Conservation (phyloP, 2,888 invertebrate genomes). For the Epinotia nisella region DNA sequence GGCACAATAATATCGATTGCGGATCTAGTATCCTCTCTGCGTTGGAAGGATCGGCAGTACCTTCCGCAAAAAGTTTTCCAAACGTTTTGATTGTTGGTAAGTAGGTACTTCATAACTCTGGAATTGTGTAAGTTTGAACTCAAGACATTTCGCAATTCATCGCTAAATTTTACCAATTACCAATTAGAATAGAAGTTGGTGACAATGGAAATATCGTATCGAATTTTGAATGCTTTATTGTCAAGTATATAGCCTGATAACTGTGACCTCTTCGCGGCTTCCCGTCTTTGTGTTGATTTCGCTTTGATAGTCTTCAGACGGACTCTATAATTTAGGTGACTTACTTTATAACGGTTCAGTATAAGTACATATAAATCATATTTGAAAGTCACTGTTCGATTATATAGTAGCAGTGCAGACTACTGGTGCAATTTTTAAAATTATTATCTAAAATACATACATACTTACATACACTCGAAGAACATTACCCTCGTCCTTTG, state of each 20-base stretch:
- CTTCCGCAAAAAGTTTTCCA: no score
- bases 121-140: not conserved
- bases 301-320: not conserved
- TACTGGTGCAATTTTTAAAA: no score
- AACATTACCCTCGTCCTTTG: no score
- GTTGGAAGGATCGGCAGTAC: no score
- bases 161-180: slow-evolving; percentile 25
- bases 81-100: no score
- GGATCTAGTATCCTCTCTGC: no score
- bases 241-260: slow-evolving; percentile 54
- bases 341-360: not conserved
- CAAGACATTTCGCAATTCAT: slow-evolving; percentile 37
- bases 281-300: slow-evolving; percentile 60
- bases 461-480: no score
- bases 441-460: no score
- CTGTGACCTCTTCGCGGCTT: slow-evolving; percentile 57
- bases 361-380: not conserved
- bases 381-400: no score
- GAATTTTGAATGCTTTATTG: slow-evolving; percentile 77
- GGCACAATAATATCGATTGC: no score
- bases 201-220: slow-evolving; percentile 75
- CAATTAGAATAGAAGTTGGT: slow-evolving; percentile 3
- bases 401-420: no score
- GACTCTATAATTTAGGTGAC: not conserved
- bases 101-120: no score